Base-by-base conservation (phyloP, 2,888 invertebrate genomes). In the Agrochola lota region DNA sequence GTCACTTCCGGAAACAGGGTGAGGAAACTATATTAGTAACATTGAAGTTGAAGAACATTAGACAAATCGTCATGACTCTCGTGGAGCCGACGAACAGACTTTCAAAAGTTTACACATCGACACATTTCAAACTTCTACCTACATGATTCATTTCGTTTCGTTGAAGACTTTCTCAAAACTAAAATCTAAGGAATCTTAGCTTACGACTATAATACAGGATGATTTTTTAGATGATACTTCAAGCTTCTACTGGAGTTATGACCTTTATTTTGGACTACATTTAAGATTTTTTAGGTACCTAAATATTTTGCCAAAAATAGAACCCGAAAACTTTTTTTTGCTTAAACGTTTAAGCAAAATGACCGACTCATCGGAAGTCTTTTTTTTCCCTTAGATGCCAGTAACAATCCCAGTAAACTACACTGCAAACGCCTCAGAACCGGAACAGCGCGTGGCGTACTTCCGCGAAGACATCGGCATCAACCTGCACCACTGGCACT, bases 401-500 rank as follows among this genome's bases (percentile, higher is more conserved):
- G 97, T 98, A 67, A 97, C 97, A 71, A 98, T 98, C 84, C 98
- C 98, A 0, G 91, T 94, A 43, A 98, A 98, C 94, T 98, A 98
- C 92, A 98, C 98, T 0, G 98, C 98, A 0, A 97, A 98, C 0
- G 97, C 97, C 83, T 90, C 97, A 6, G 98, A 99, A 89, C 97
- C 97, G 1, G 99, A 99, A 90, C 98, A 99, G 93, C 97, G 98
- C 9, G 93, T 98, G 80, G 98, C 98, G 52, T 99, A 99, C 94
- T 99, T 98, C 97, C 97, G 98, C 62, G 99, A 99, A 92, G 99
- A 98, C 93, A 96, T 98, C 81, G 98, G 98, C 85, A 97, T 99
- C 88, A 99, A 99, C 95, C 97, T 98, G 71, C 99, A 99, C 93
- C 99, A 99, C 92, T 99, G 99, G 98, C 98, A 99, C 92, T 99